Percentiles rank a stretch among this genome's conserved stretches.
These are phyloP conservation scores for Talpa occidentalis DNA, from an alignment of 2,113 vertebrate species.

Conservation along the genomic window DNA sequence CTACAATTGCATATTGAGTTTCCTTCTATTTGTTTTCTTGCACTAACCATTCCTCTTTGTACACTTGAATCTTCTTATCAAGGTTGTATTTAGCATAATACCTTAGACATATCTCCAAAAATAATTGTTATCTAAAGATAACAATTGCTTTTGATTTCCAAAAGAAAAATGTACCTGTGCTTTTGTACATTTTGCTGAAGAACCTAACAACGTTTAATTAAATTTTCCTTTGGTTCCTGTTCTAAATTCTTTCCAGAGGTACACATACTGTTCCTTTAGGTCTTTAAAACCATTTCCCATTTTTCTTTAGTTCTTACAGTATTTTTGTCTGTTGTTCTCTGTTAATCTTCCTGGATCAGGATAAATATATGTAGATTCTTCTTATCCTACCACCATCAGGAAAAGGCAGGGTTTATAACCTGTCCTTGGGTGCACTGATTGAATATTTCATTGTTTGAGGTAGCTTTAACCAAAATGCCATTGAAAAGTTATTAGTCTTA, in stretches of 20 bases:
- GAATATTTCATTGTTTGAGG: neutral
- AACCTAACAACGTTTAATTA: neutral
- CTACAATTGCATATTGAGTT: neutral
- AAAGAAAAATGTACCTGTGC: neutral
- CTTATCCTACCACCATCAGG: neutral
- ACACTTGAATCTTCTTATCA: neutral
- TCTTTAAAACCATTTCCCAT: neutral
- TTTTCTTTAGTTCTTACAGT: neutral
- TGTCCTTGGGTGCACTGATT: neutral
- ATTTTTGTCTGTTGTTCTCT: neutral
- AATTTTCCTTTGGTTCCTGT: neutral
- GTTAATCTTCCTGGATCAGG: neutral
- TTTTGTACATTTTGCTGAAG: neutral
- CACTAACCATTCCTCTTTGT: neutral
- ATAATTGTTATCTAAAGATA: constrained; percentile 2
- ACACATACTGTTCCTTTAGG: neutral
- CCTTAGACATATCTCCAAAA: neutral
- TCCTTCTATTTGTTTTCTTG: constrained; percentile 30
- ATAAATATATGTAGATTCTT: neutral
- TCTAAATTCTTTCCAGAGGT: constrained; percentile 25
- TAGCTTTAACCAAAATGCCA: neutral
- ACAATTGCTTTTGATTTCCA: neutral
- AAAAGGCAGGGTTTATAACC: neutral
- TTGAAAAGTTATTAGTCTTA: neutral
- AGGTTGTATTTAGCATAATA: constrained; percentile 26